Conservation (phyloP, 2,888 invertebrate species). For the Cryptosula pallasiana region DNA sequence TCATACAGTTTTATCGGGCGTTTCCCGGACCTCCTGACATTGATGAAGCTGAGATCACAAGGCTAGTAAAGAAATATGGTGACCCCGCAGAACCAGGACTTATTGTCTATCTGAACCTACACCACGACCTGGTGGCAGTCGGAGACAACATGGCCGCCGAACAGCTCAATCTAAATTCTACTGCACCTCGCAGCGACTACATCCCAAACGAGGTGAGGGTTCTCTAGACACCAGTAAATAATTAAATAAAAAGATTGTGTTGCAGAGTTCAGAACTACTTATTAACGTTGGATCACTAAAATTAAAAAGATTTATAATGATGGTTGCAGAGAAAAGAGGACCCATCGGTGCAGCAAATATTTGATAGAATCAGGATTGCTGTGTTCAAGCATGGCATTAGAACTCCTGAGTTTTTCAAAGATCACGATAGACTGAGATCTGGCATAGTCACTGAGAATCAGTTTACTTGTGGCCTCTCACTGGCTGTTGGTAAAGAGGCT, state of each 20-base stretch:
- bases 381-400: constrained; percentile 50
- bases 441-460: constrained; percentile 52
- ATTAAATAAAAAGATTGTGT: no score
- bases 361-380: constrained; percentile 49
- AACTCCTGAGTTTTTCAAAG: constrained; percentile 51
- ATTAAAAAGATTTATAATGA: no score
- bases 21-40: constrained; percentile 51
- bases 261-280: no score
- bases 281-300: no score
- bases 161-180: constrained; percentile 14
- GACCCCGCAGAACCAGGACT: constrained; percentile 46
- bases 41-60: constrained; percentile 44
- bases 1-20: constrained; percentile 50
- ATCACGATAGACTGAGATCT: constrained; percentile 49
- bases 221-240: no score
- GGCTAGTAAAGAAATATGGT: constrained; percentile 47
- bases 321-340: constrained; percentile 39
- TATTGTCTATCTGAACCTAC: constrained; percentile 51
- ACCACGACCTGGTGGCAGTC: constrained; percentile 47
- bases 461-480: constrained; percentile 49
- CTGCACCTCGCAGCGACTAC: not conserved
- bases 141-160: constrained; percentile 27
- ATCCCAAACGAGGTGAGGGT: constrained; percentile 16
- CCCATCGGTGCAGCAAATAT: constrained; percentile 46
- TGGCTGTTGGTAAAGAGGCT: constrained; percentile 51